Percentiles rank a stretch among this genome's conserved stretches.
Conservation (phyloP, 2,888 invertebrate species). For the Cybosia mesomella region DNA sequence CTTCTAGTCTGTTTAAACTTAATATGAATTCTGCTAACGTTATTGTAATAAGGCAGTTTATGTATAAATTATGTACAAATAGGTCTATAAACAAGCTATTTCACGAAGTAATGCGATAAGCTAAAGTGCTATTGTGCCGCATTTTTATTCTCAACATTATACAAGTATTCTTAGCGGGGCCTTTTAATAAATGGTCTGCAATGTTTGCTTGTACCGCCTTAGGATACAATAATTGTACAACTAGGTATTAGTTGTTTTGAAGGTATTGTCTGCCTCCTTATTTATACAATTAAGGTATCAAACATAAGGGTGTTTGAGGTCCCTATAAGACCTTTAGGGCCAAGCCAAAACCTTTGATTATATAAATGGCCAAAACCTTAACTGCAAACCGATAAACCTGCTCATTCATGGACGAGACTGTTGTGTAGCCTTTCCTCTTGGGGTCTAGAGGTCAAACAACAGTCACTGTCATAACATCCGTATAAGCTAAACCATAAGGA, state of each 20-base stretch:
- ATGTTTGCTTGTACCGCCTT: not conserved
- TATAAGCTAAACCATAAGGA: not conserved
- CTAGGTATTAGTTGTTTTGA: too few relatives aligned
- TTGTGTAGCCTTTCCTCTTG: not conserved
- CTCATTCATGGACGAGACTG: too few relatives aligned
- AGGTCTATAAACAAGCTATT: not conserved
- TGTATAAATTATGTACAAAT: not conserved
- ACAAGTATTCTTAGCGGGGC: not conserved
- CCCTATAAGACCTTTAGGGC: too few relatives aligned
- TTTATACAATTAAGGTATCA: too few relatives aligned
- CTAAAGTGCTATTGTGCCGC: not conserved
- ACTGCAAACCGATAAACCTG: too few relatives aligned
- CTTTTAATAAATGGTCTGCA: not conserved
- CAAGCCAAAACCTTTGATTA: too few relatives aligned
- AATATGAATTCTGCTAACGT: not conserved
- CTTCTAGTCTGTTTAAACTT: not conserved
- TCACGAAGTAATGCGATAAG: not conserved
- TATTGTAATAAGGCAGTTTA: not conserved
- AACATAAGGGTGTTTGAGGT: too few relatives aligned
- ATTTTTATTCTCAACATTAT: slow-evolving; percentile 2
- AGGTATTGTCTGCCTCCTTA: too few relatives aligned
- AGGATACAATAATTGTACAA: too few relatives aligned
- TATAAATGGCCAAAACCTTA: too few relatives aligned
- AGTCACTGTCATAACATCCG: not conserved
- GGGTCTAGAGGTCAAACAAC: not conserved